Base-by-base conservation (phyloP, 2,888 invertebrate genomes). In the Nasonia oneida region DNA sequence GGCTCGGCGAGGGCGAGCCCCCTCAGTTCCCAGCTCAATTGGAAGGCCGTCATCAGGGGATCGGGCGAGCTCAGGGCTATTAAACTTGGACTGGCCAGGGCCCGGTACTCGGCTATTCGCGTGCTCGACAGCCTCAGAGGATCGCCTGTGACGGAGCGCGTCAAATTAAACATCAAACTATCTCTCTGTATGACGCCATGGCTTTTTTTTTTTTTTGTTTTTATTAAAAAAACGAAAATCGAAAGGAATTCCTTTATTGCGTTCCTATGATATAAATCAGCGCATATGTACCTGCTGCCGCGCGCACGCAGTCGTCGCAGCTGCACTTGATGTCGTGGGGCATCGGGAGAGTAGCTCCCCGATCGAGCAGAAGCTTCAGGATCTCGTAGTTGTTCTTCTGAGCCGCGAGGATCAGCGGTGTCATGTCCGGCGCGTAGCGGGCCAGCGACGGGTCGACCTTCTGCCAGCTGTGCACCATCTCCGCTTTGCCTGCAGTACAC, bases 361-460 rank as follows among this genome's bases (percentile, higher is more conserved):
- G 95, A 93, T 99, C 99, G 84, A 99, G 94, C 33, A 99, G 94
- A 83, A 99, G 96, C 94, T 99, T 99, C 89, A 99, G 95, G 90
- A 99, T 99, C 94, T 99, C 99, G 92, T 98, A 99, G 94, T 99
- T 99, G 93, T 99, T 98, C 91, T 97, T 95, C 92, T 99, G 98
- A 42, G 98, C 98, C 0, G 98, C 98, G 89, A 99, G 94, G 91
- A 98, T 97, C 86, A 99, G 94, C 0, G 99, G 99, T 0, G 99
- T 99, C 89, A 99, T 96, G 93, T 99, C 99, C 0, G 98, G 97
- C 0, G 98, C 97, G 94, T 98, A 98, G 93, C 96, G 96, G 1
- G 97, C 97, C 8, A 96, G 96, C 89, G 96, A 96, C 29, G 96
- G 95, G 91, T 98, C 97, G 70, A 97, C 96, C 92, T 96, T 97